Base-by-base conservation (phyloP, 2,113 vertebrate species). In the Pongo abelii region DNA sequence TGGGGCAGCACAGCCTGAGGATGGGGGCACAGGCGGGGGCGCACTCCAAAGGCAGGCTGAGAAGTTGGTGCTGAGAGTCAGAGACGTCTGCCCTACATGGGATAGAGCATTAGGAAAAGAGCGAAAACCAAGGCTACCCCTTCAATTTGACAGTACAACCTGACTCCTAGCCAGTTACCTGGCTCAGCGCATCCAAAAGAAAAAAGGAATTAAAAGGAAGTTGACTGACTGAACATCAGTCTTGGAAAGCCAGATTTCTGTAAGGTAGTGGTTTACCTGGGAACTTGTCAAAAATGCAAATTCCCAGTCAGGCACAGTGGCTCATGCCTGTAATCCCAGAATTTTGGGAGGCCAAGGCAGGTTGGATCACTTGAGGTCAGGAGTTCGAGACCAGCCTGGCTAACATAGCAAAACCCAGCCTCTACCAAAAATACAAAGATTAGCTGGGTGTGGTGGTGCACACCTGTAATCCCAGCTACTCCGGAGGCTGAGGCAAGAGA, bases 271-370 rank as follows among this genome's bases (percentile, higher is more conserved):
- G 52, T 64, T 74, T 55, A 59, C 48, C 78, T 69, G 55, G 46
- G 32, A 89, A 80, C n/a, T 74, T 80, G 57, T 48, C 88, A 59
- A 95, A 91, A 84, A 87, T 59, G 61, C 61, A 64, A 64, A 64
- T 64, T 64, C 61, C 61, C 30, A 25, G 27, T 13, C 61, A 64
- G 30, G 61, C 61, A 64, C 13, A 25, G 61, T 64, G 30, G 61
- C 12, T 64, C 27, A 64, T 64, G 61, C 27, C 61, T 64, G 61
- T 64, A 64, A 64, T 64, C 61, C 61, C 12, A 64, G 61, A 64
- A 64, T 64, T 64, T 64, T 64, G 61, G 61, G 61, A 64, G 61
- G 61, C 61, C 61, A 64, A 30, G 61, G 61, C 2, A 1, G 27
- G 61, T 64, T 64, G 61, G 61, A 64, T 64, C 61, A 64, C 61